Conservation (phyloP, 2,113 vertebrate species). For the Cyanoramphus novaezelandiae region DNA sequence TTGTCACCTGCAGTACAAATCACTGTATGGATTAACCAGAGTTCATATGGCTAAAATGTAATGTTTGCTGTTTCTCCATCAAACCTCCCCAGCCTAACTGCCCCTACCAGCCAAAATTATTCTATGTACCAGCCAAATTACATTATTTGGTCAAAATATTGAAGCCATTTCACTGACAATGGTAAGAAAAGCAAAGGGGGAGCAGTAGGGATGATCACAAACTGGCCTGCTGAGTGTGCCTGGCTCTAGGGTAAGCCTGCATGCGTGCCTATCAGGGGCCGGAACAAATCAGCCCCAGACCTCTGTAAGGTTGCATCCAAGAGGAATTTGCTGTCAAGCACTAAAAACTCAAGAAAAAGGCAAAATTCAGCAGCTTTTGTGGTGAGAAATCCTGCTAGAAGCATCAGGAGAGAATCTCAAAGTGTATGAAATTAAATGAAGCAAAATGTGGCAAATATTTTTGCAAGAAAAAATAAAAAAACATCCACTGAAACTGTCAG, state of each 20-base stretch:
- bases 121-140: background rate
- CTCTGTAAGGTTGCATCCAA: background rate
- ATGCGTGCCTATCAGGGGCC: rapidly evolving
- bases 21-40: rapidly evolving
- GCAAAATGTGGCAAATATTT: background rate
- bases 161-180: background rate
- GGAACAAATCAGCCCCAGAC: background rate
- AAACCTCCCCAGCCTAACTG: background rate
- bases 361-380: background rate
- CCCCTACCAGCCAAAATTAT: background rate
- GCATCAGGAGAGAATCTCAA: background rate
- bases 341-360: background rate
- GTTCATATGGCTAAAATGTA: background rate
- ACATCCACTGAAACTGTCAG: background rate
- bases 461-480: background rate
- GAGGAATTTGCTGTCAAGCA: background rate
- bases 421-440: background rate
- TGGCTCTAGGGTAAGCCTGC: background rate
- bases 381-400: background rate
- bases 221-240: background rate
- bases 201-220: background rate
- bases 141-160: background rate
- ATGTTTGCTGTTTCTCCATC: background rate
- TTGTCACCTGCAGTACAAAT: background rate
- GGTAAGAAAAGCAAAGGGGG: background rate